phyloP scores from a whole-genome alignment of 2,797 vertebrate genomes.

The Gadopsis bispinosus region DNA sequence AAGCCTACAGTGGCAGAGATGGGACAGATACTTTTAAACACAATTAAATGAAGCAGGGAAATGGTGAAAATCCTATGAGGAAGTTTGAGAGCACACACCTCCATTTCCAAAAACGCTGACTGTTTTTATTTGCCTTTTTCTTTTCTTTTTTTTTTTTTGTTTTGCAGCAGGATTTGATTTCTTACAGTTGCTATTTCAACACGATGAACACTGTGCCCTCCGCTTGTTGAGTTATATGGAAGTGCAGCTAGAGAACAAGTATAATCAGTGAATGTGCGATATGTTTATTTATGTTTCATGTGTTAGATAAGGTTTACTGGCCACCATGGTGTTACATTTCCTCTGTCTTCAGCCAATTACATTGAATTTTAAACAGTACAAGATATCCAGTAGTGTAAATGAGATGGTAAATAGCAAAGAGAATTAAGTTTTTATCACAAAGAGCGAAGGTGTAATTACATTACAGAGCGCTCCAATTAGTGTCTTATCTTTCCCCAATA shows the following conservation, averaged over 20 bases:
- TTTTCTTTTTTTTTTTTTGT: not conserved
- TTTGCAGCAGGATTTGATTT: conserved; percentile 39
- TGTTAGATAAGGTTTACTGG: conserved; percentile 9
- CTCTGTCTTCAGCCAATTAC: conserved; percentile 5
- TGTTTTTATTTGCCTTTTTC: conserved; percentile 18
- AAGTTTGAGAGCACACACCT: conserved; percentile 9
- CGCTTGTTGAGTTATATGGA: not conserved
- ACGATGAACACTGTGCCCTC: not conserved
- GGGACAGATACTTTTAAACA: conserved; percentile 14
- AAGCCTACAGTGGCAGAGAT: conserved; percentile 15
- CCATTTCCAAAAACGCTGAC: conserved; percentile 16
- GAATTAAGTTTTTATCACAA: conserved; percentile 33
- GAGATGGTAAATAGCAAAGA: conserved; percentile 41
- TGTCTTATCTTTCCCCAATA: conserved; percentile 44
- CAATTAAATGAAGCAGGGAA: conserved; percentile 33
- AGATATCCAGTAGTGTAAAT: conserved; percentile 34
- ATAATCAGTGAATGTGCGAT: not conserved
- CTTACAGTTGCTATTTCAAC: conserved; percentile 38
- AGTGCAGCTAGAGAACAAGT: conserved; percentile 1
- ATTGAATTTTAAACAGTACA: conserved; percentile 2
- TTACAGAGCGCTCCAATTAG: conserved; percentile 53
- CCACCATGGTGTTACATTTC: not conserved
- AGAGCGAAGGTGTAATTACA: conserved; percentile 60
- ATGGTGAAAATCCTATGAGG: conserved; percentile 22
- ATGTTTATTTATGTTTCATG: not conserved